Base-by-base conservation (phyloP, 2,113 vertebrate genomes). In the Sprattus sprattus region DNA sequence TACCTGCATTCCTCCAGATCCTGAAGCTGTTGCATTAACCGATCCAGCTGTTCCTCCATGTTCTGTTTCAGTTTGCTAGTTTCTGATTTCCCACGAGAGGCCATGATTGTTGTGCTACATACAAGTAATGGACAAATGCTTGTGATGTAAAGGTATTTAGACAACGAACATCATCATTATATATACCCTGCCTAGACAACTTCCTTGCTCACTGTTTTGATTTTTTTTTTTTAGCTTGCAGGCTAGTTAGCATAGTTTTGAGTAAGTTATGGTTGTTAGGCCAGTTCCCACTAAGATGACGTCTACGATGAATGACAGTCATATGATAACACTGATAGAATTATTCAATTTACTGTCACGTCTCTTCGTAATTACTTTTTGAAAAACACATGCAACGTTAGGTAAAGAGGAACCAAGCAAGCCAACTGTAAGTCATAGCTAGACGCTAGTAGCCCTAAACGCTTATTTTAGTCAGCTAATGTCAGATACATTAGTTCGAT, bases 1-100 rank as follows among this genome's bases (percentile, higher is more conserved):
- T 39, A 99, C 98, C 98, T 98, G 97, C 98, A 99, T 84, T 98
- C 97, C 85, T 99, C 98, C 88, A 99, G 93, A 86, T 99, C 98
- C 85, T 99, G 97, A 47, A 99, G 95, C 86, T 99, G 98, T 88
- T 99, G 98, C 97, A 99, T 97, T 85, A 99, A 90, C 87, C 98
- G 95, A 88, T 99, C 98, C 86, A 99, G 93, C 86, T 99, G 98
- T 88, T 99, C 98, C 90, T 99, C 98, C 94, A 99, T 95, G 86
- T 99, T 99, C 88, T 99, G 97, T 89, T 95, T 97, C 81, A 99
- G 86, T 90, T 98, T 99, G 85, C 96, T 95, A 20, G 98, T 99
- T 93, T 99, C 98, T 4, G 95, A 96, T 93, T 96, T 97, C 84
- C 97, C 98, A 54, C 98, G 97, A 84, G 98, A 99, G 91, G 98